phyloP scores from a whole-genome alignment of 2,797 vertebrate species.

The Phaenicophaeus curvirostris region DNA sequence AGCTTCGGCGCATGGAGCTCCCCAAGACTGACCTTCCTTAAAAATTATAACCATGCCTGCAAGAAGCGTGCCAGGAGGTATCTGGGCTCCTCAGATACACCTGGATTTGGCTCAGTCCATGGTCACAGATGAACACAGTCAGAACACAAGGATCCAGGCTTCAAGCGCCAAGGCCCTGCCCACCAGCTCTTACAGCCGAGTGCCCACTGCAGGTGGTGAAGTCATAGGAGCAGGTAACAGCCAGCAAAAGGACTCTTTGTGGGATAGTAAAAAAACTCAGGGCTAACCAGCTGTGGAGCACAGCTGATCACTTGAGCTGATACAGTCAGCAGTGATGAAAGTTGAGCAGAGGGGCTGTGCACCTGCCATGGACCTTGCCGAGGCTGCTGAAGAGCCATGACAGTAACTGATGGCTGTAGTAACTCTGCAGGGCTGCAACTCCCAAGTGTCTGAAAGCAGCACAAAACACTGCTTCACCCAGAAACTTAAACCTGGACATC shows the following conservation, averaged over 20 bases:
- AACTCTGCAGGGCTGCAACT: background rate
- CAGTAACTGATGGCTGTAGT: background rate
- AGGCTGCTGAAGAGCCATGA: background rate
- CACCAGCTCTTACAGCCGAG: background rate
- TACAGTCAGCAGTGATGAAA: background rate
- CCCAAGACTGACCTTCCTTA: background rate
- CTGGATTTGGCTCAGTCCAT: background rate
- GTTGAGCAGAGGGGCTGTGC: background rate
- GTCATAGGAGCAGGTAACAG: background rate
- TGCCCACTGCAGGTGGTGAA: background rate
- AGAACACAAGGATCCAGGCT: background rate
- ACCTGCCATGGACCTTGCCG: background rate
- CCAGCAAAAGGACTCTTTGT: background rate
- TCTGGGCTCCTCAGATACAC: background rate
- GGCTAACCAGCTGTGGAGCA: background rate
- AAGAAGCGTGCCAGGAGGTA: background rate
- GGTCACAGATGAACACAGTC: background rate
- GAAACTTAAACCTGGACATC: background rate
- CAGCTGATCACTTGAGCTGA: background rate
- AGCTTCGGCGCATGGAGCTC: background rate
- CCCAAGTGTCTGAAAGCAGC: background rate
- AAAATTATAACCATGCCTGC: background rate
- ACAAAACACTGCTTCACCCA: background rate
- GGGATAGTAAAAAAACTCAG: background rate
- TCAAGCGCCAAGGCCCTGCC: background rate